Conservation (phyloP, 2,113 vertebrate species). For the Cervus canadensis region DNA sequence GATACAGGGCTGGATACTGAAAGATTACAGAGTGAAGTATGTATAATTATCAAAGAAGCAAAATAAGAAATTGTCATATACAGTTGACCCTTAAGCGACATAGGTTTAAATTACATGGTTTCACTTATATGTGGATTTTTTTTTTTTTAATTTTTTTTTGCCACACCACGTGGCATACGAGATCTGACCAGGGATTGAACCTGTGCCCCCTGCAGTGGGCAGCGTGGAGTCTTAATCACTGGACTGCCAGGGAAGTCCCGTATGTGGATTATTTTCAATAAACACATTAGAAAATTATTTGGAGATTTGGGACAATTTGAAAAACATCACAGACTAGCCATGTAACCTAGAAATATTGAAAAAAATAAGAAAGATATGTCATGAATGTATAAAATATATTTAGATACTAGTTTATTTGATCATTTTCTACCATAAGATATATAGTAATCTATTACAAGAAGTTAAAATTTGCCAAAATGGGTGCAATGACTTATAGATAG, state of each 20-base stretch:
- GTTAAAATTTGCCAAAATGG: background rate
- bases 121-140: background rate
- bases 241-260: background rate
- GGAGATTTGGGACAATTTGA: background rate
- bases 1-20: background rate
- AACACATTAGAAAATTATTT: background rate
- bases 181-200: background rate
- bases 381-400: background rate
- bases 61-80: background rate
- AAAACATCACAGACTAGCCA: background rate
- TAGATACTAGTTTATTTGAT: background rate
- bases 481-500: background rate
- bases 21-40: background rate
- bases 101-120: background rate
- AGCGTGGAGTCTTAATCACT: background rate
- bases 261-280: background rate
- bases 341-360: background rate
- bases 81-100: background rate
- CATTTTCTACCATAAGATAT: background rate
- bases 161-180: background rate
- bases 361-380: background rate
- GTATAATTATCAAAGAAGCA: background rate
- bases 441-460: background rate
- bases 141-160: background rate
- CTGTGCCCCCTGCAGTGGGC: background rate